Base-by-base conservation (phyloP, 1,140 invertebrate species). In the Drosophila busckii region DNA sequence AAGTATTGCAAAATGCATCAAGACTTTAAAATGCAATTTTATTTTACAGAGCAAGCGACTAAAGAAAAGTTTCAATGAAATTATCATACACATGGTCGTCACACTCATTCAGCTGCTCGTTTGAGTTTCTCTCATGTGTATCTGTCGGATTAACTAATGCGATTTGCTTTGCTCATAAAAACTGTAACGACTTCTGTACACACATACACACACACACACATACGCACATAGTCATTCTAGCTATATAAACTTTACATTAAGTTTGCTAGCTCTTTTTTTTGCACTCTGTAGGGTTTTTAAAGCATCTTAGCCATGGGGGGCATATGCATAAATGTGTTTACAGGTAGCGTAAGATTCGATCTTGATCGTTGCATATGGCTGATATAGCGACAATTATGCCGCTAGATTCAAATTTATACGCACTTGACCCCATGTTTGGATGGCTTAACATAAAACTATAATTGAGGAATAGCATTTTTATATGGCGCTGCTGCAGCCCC, bases 61-160 rank as follows among this genome's bases (percentile, higher is more conserved):
- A 19, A 38, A 64, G 42, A 56, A 61, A 70, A 76, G n/a, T n/a
- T 68, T 61, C 67, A 80, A 71, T 71, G 58, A 78, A 78, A 78
- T 78, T 68, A 78, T 80, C 71, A 80, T 78, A 80, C 69, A 67
- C 44, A 20, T 16, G 32, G 12, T 60, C 56, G 44, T 25, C 23
- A 15, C 9, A 41, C 35, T 49, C 40, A 61, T 20, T 41, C 54
- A 25, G 28, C 17, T 50, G 28, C 19, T 26, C 5, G 45, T 52
- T 55, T 23, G 38, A 38, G 12, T 48, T 25, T 42, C 49, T 37
- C 40, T 49, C 52, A 70, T 76, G 60, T 67, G 49, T 80, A 63
- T 80, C 71, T 80, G 71, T 71, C 71, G 71, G 71, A 78, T 78
- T 78, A 78, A 78, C 71, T 78, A 78, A 78, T 78, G 73, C 71